phyloP scores from a whole-genome alignment of 2,888 invertebrate species.

The Matsumyia berberina region DNA sequence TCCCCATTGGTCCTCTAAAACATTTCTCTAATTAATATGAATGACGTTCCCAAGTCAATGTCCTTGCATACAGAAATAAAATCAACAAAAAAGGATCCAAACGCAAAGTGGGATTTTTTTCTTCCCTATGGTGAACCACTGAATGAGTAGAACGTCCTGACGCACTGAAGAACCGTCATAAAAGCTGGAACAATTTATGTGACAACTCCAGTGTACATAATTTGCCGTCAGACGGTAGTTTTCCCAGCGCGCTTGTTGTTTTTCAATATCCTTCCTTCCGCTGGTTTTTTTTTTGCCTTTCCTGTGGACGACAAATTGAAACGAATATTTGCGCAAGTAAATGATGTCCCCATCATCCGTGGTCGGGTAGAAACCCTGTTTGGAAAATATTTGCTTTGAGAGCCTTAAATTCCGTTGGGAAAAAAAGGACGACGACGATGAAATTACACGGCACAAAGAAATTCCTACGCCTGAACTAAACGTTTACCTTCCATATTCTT shows the following conservation, averaged over 20 bases:
- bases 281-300: background rate
- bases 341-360: conserved; percentile 14
- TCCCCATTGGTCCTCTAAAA: background rate
- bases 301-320: conserved; percentile 32
- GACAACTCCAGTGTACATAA: conserved; percentile 25
- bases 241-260: background rate
- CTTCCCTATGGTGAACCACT: background rate
- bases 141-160: conserved; percentile 17
- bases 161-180: background rate
- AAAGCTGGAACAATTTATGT: conserved; percentile 27
- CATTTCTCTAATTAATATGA: conserved; percentile 40
- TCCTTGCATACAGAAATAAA: conserved; percentile 36
- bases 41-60: conserved; percentile 52
- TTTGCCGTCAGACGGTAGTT: conserved; percentile 10
- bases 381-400: conserved; percentile 28
- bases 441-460: background rate
- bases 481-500: conserved; percentile 16
- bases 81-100: conserved; percentile 6
- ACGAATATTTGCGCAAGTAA: conserved; percentile 32
- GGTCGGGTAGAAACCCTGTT: background rate
- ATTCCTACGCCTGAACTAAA: background rate
- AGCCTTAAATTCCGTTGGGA: conserved; percentile 13
- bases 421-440: background rate
- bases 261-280: background rate
- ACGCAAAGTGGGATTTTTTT: background rate